Evolutionary conservation across 2,113 vertebrate genomes (phyloP).

Genomic region (Gavialis gangeticus): DNA sequence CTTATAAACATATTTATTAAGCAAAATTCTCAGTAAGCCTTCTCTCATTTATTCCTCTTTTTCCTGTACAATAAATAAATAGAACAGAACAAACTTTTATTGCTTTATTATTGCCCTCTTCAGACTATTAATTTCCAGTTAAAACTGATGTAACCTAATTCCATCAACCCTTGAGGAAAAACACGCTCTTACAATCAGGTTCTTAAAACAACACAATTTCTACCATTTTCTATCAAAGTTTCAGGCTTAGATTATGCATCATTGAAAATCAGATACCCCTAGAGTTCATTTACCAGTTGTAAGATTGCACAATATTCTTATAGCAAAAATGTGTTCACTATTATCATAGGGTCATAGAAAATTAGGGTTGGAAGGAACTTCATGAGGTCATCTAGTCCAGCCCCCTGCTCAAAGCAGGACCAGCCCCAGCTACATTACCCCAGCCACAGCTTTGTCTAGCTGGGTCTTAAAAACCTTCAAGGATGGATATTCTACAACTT

Average conservation of each 20-base stretch:
- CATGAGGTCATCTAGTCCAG: too few species aligned
- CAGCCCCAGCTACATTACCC: too few species aligned
- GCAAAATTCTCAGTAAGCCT: background rate
- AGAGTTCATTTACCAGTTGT: background rate
- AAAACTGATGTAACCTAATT: background rate
- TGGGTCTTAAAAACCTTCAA: too few species aligned
- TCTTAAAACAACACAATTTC: background rate
- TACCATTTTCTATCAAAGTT: background rate
- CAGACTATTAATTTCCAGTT: background rate
- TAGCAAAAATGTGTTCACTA: rapidly evolving
- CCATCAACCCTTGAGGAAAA: background rate
- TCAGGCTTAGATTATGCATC: background rate
- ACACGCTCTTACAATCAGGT: background rate
- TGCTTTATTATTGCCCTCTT: background rate
- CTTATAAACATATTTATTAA: background rate
- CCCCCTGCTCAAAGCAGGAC: too few species aligned
- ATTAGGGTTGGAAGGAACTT: too few species aligned
- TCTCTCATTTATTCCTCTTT: background rate
- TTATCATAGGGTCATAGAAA: too few species aligned
- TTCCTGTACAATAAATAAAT: background rate
- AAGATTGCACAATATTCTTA: background rate
- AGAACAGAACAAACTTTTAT: background rate
- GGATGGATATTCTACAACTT: too few species aligned
- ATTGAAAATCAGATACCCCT: background rate
- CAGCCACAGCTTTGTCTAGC: too few species aligned